Conservation (phyloP, 2,797 vertebrate species). For the Pseudocheirus occidentalis region DNA sequence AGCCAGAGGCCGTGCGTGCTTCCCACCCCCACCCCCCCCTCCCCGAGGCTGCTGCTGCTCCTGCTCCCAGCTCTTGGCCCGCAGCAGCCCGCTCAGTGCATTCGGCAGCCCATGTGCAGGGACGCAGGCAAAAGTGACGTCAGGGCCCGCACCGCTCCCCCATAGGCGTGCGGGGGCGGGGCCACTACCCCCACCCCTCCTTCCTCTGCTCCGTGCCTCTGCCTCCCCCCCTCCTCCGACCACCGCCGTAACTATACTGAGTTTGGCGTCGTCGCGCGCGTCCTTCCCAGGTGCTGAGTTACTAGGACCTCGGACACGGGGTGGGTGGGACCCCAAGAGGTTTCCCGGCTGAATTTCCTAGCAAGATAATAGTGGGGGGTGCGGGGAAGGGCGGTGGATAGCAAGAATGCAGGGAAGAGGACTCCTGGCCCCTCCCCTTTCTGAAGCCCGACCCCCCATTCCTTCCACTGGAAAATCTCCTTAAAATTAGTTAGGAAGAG, state of each 20-base stretch:
- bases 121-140: slow-evolving; percentile 79
- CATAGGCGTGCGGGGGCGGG: slow-evolving; percentile 75
- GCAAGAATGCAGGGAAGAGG: neutral
- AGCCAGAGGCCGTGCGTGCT: slow-evolving; percentile 42
- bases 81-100: slow-evolving; percentile 72
- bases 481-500: slow-evolving; percentile 1
- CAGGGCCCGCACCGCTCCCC: slow-evolving; percentile 77
- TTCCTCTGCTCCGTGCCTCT: neutral
- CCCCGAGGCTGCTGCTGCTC: slow-evolving; percentile 64
- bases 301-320: neutral
- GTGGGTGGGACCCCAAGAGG: neutral
- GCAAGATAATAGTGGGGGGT: neutral
- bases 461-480: neutral
- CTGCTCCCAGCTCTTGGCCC: slow-evolving; percentile 64
- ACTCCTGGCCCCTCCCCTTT: neutral
- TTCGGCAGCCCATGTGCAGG: slow-evolving; percentile 76
- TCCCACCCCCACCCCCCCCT: slow-evolving; percentile 68
- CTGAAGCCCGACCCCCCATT: neutral
- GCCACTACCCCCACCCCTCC: neutral
- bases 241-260: neutral
- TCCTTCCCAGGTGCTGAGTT: neutral
- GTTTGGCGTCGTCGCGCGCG: slow-evolving; percentile 74
- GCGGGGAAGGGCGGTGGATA: neutral
- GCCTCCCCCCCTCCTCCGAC: neutral
- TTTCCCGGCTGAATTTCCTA: slow-evolving; percentile 1